A percentile compares a stretch with the other conserved stretches of the same genome.
These are phyloP conservation scores for Ameiurus melas DNA, from an alignment of 2,113 vertebrate species.

Conservation along the genomic window DNA sequence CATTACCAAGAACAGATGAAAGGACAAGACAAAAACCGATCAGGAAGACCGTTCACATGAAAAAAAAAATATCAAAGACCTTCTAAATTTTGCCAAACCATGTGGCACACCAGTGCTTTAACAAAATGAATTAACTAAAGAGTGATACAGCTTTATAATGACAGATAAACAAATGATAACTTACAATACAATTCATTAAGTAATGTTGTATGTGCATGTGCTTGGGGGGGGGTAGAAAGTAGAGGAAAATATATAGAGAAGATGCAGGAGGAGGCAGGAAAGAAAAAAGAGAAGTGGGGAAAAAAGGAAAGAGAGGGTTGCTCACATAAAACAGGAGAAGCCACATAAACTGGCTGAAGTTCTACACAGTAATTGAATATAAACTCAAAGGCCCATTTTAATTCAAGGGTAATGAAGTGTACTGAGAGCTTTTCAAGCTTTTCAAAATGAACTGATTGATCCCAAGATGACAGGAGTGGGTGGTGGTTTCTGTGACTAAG, in stretches of 20 bases:
- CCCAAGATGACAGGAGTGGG: conserved; percentile 22
- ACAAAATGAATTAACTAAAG: background rate
- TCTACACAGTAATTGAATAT: conserved; percentile 17
- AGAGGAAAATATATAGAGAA: background rate
- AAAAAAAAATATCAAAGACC: background rate
- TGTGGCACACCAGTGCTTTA: background rate
- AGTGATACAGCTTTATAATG: background rate
- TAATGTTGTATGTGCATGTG: background rate
- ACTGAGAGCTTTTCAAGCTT: conserved; percentile 5
- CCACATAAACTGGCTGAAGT: background rate
- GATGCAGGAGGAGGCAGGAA: background rate
- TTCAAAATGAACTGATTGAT: conserved; percentile 33
- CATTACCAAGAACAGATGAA: background rate
- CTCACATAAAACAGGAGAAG: background rate
- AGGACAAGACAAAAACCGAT: background rate
- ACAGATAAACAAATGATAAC: background rate
- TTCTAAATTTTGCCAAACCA: background rate
- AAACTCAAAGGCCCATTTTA: conserved; percentile 24
- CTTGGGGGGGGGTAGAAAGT: background rate
- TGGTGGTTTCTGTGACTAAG: background rate
- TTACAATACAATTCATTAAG: background rate
- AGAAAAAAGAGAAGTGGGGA: background rate
- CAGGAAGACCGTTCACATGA: background rate
- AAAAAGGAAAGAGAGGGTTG: background rate
- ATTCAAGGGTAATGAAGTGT: conserved; percentile 36